Conservation (phyloP, 2,888 invertebrate genomes). For the Gymnosoma rotundatum region DNA sequence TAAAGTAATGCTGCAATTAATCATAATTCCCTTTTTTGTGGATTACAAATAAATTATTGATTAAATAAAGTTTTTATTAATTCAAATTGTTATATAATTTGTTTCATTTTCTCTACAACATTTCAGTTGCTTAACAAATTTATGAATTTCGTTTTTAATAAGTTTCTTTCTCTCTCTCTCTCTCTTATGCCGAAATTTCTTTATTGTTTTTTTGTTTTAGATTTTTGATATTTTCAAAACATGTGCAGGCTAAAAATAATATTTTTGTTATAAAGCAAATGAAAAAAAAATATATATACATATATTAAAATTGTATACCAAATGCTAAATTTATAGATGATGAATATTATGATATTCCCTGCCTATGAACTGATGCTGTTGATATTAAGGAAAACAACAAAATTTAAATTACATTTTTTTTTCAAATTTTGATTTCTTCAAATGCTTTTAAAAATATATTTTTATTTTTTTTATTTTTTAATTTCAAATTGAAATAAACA, state of each 20-base stretch:
- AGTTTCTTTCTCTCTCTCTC: slow-evolving; percentile 4
- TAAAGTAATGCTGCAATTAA: not conserved
- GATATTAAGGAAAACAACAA: not conserved
- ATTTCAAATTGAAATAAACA: slow-evolving; percentile 24
- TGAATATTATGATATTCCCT: slow-evolving; percentile 1
- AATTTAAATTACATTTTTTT: not conserved
- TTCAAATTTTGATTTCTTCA: not conserved
- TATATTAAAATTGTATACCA: slow-evolving; percentile 17
- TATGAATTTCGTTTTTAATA: not conserved
- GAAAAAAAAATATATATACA: not conserved
- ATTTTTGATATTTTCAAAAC: slow-evolving; percentile 65
- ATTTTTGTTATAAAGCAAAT: not conserved
- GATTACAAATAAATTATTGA: not conserved
- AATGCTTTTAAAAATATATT: not conserved
- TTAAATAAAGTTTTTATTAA: not conserved
- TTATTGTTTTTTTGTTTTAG: slow-evolving; percentile 21
- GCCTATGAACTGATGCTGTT: not conserved
- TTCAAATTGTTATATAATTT: not conserved
- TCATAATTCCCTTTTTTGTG: slow-evolving; percentile 7
- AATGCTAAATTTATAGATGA: slow-evolving; percentile 55
- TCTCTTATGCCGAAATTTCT: no score
- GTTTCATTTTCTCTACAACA: slow-evolving; percentile 6
- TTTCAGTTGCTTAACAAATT: not conserved
- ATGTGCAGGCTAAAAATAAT: slow-evolving; percentile 66
- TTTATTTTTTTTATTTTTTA: not conserved